Evolutionary conservation across 2,888 invertebrate species (phyloP).

Genomic region (Drosophila picticornis): DNA sequence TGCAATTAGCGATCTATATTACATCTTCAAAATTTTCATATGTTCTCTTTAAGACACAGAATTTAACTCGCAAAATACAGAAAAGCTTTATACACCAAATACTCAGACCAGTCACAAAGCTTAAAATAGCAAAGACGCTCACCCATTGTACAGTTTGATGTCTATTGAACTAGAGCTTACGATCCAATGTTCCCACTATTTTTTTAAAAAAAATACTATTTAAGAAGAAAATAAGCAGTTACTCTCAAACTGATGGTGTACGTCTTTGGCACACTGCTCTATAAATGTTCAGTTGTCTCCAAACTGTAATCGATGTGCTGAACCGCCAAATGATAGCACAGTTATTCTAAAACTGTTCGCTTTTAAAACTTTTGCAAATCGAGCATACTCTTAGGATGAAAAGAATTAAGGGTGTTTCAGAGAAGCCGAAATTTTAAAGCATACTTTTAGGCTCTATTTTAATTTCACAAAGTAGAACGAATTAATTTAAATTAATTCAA

Average conservation of each 20-base stretch:
- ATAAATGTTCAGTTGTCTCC: background rate
- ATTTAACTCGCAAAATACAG: background rate
- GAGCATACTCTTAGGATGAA: background rate
- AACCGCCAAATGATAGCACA: background rate
- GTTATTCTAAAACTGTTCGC: rapidly evolving
- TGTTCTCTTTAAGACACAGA: background rate
- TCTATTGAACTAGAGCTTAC: background rate
- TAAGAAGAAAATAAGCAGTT: background rate
- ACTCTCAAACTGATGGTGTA: background rate
- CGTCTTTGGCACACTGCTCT: background rate
- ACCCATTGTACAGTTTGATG: background rate
- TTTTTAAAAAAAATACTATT: background rate
- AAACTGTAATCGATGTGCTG: background rate
- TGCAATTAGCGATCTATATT: background rate
- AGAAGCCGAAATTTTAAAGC: background rate
- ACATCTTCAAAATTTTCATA: background rate
- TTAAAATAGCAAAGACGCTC: background rate
- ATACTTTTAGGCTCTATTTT: background rate
- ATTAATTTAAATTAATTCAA: background rate
- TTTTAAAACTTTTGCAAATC: rapidly evolving
- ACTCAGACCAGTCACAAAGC: background rate
- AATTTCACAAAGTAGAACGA: no score
- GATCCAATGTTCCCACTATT: background rate
- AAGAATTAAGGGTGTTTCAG: background rate
- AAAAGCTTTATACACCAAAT: background rate